Evolutionary conservation across 1,140 invertebrate genomes (phyloP).

Genomic region (Pygmarrhopalites habei): DNA sequence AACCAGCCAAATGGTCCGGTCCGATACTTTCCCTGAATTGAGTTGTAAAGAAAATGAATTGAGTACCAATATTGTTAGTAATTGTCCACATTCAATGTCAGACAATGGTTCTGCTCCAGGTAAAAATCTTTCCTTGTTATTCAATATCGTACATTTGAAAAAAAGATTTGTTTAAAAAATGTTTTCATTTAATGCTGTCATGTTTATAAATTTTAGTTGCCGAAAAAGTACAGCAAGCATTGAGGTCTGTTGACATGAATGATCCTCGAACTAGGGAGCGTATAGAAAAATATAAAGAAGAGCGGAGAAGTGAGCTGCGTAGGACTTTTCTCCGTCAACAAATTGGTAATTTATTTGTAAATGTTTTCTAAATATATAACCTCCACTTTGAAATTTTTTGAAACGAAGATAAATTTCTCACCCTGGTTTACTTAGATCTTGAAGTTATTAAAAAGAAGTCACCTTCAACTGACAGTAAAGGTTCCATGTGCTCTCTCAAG

Average conservation of each 20-base stretch:
- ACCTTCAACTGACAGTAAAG: slow-evolving; percentile 39
- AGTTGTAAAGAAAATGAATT: slow-evolving; percentile 30
- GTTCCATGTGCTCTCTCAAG: slow-evolving; percentile 24
- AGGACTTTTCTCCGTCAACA: no score
- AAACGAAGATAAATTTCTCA: no score
- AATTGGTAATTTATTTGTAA: slow-evolving; percentile 73
- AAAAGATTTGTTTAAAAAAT: neutral
- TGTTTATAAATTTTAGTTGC: slow-evolving; percentile 18
- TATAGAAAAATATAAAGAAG: slow-evolving; percentile 86
- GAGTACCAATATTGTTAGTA: neutral
- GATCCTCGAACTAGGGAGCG: slow-evolving; percentile 58
- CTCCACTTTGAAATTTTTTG: no score
- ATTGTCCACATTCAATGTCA: neutral
- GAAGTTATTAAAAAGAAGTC: slow-evolving; percentile 49
- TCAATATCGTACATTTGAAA: no score
- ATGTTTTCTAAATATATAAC: no score
- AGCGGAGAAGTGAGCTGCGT: slow-evolving; percentile 72
- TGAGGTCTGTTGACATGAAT: slow-evolving; percentile 47
- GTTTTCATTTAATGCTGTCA: neutral
- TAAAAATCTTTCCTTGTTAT: no score
- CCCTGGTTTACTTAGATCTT: no score
- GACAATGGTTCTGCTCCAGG: slow-evolving; percentile 20
- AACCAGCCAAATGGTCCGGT: slow-evolving; percentile 24
- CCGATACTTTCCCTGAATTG: slow-evolving; percentile 38
- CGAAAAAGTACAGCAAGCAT: slow-evolving; percentile 28